These are phyloP conservation scores for Xylophagus ater DNA, from an alignment of 2,888 invertebrate genomes.

Conservation along the genomic window DNA sequence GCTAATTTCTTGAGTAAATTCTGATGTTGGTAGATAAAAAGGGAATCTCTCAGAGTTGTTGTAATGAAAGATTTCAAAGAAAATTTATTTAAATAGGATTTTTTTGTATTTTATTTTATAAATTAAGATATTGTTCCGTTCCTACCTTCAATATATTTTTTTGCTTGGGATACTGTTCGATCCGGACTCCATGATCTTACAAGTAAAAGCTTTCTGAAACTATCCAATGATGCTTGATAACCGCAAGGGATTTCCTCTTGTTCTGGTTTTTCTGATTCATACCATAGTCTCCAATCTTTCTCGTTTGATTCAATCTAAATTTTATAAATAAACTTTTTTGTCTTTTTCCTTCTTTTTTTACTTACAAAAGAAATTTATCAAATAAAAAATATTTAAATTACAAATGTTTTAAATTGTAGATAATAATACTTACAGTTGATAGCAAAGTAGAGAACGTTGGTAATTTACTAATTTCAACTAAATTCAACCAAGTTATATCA, in stretches of 20 bases:
- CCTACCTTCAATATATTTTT: slow-evolving; percentile 74
- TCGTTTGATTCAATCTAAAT: slow-evolving; percentile 73
- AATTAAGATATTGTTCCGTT: no score
- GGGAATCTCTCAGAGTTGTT: not conserved
- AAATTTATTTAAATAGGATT: not conserved
- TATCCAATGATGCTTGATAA: slow-evolving; percentile 73
- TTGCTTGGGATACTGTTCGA: slow-evolving; percentile 84
- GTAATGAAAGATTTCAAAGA: not conserved
- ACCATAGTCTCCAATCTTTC: slow-evolving; percentile 81
- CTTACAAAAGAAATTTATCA: no score
- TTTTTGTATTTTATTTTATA: no score
- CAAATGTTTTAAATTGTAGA: no score
- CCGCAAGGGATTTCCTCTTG: slow-evolving; percentile 84
- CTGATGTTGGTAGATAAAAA: not conserved
- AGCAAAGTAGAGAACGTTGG: slow-evolving; percentile 69
- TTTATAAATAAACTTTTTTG: slow-evolving; percentile 15
- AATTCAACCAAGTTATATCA: slow-evolving; percentile 91
- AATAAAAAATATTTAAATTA: not conserved
- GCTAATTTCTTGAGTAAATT: slow-evolving; percentile 1
- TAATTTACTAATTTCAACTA: slow-evolving; percentile 84
- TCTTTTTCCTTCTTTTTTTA: not conserved
- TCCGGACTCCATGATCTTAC: slow-evolving; percentile 94
- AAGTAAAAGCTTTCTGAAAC: slow-evolving; percentile 75
- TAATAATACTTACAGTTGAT: slow-evolving; percentile 55
- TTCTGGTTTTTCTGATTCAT: slow-evolving; percentile 87